Evolutionary conservation across 2,797 vertebrate species (phyloP).

Genomic region (Tachyglossus aculeatus): DNA sequence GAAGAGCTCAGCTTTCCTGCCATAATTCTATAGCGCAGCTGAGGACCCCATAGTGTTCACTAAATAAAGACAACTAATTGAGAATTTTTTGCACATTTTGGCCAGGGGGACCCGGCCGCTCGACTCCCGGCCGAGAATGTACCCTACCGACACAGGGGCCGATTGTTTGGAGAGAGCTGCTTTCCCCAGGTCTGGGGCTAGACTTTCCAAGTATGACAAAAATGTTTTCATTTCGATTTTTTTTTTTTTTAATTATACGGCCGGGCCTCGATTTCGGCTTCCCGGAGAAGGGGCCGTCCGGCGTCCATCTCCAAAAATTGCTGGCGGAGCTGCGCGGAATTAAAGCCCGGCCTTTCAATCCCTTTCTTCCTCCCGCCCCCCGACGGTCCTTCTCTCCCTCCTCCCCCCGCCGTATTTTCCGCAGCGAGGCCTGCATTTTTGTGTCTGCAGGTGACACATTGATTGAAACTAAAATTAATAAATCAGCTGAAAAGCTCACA

Average conservation of each 20-base stretch:
- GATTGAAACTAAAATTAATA: constrained; percentile 88
- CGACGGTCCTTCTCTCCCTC: constrained; percentile 8
- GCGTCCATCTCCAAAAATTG: constrained; percentile 38
- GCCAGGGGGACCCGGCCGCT: constrained; percentile 77
- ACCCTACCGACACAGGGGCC: constrained; percentile 73
- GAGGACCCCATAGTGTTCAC: constrained; percentile 83
- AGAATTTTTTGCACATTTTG: constrained; percentile 86
- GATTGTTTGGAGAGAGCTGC: constrained; percentile 75
- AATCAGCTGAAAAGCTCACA: constrained; percentile 83
- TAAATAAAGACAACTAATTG: constrained; percentile 88
- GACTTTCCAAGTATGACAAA: constrained; percentile 84
- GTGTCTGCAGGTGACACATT: constrained; percentile 85
- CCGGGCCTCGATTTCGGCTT: constrained; percentile 70
- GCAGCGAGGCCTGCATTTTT: constrained; percentile 79
- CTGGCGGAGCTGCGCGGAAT: constrained; percentile 71
- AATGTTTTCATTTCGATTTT: constrained; percentile 79
- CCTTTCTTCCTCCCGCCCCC: background rate
- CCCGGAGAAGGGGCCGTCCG: constrained; percentile 19
- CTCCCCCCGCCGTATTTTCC: constrained; percentile 68
- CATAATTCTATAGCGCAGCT: constrained; percentile 81
- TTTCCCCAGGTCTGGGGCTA: constrained; percentile 67
- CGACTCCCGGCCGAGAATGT: constrained; percentile 77
- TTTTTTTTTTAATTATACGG: constrained; percentile 62
- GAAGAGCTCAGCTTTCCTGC: constrained; percentile 80
- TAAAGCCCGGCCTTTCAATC: constrained; percentile 61